Conservation (phyloP, 2,888 invertebrate genomes). For the Ochropacha duplaris region DNA sequence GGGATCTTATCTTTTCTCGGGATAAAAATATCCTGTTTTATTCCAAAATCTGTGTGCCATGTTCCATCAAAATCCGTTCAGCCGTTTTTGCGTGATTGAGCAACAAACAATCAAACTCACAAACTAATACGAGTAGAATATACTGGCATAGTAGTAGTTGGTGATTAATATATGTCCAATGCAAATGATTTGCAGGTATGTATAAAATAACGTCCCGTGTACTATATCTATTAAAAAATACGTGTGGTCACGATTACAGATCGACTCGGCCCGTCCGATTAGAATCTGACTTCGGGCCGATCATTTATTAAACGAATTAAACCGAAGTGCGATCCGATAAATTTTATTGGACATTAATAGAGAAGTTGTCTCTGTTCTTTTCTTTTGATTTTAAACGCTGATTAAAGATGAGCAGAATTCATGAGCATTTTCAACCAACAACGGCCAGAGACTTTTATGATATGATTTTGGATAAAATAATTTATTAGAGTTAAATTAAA, state of each 20-base stretch:
- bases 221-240: slow-evolving; percentile 29
- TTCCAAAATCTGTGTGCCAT: too few relatives aligned
- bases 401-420: slow-evolving; percentile 1
- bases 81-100: too few relatives aligned
- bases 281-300: slow-evolving; percentile 50
- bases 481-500: too few relatives aligned
- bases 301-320: slow-evolving; percentile 55
- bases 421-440: neutral
- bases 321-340: slow-evolving; percentile 47
- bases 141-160: too few relatives aligned
- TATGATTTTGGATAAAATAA: neutral
- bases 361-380: slow-evolving; percentile 11
- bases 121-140: too few relatives aligned
- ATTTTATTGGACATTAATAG: slow-evolving; percentile 51
- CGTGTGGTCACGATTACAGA: slow-evolving; percentile 61
- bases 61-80: too few relatives aligned
- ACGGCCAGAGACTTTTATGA: neutral
- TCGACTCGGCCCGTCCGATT: slow-evolving; percentile 50
- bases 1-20: too few relatives aligned
- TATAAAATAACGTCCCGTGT: slow-evolving; percentile 15
- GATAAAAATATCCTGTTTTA: too few relatives aligned
- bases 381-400: slow-evolving; percentile 4
- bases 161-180: too few relatives aligned
- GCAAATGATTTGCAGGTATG: slow-evolving; percentile 2
- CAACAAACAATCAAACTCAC: too few relatives aligned